These are phyloP conservation scores for Nymphicus hollandicus DNA, from an alignment of 2,113 vertebrate genomes.

Conservation along the genomic window DNA sequence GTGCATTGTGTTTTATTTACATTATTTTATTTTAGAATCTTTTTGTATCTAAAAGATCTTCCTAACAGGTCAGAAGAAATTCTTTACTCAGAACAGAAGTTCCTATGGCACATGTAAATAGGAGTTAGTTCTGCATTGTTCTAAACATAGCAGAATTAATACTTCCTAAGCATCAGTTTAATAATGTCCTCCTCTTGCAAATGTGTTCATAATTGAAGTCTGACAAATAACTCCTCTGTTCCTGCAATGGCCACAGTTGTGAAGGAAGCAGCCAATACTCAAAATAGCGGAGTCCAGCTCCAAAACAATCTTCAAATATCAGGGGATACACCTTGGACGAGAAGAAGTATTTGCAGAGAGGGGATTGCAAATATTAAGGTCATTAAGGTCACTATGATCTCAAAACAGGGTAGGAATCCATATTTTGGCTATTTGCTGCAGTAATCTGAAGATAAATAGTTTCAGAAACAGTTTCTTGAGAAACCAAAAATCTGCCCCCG, in stretches of 20 bases:
- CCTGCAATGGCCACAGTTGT: background rate
- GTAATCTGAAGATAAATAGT: slow-evolving; percentile 33
- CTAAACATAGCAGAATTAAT: background rate
- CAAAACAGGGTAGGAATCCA: slow-evolving; percentile 37
- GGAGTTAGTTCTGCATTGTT: background rate
- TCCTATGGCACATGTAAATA: background rate
- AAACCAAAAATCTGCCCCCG: background rate
- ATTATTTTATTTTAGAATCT: background rate
- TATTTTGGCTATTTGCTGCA: slow-evolving; percentile 21
- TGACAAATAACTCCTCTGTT: slow-evolving; percentile 41
- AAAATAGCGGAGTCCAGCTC: slow-evolving; percentile 25
- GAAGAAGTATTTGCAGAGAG: slow-evolving; percentile 27
- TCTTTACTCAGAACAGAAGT: background rate
- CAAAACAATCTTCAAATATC: slow-evolving; percentile 54
- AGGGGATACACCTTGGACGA: slow-evolving; percentile 48
- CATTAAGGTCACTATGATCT: slow-evolving; percentile 57
- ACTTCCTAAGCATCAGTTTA: background rate
- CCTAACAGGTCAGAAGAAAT: background rate
- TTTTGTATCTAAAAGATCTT: background rate
- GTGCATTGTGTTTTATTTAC: background rate
- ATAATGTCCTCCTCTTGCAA: background rate
- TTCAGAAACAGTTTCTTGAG: slow-evolving; percentile 7
- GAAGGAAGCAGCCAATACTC: slow-evolving; percentile 39
- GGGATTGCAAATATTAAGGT: slow-evolving; percentile 52
- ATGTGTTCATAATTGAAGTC: slow-evolving; percentile 22